Base-by-base conservation (phyloP, 2,888 invertebrate genomes). In the Neoascia interrupta region DNA sequence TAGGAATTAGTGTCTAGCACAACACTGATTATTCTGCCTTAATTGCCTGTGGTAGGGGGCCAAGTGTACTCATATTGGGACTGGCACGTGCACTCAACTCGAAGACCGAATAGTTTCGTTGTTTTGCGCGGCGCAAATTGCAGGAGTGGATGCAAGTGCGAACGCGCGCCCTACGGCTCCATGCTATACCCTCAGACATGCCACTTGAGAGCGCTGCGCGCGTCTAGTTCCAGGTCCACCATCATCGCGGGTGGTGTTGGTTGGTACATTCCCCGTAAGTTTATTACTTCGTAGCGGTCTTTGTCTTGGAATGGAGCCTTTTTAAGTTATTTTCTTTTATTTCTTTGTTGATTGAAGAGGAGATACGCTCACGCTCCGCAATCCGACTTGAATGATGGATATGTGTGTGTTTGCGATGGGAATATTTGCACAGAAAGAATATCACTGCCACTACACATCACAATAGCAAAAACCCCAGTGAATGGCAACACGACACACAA, bases 1-100 rank as follows among this genome's bases (percentile, higher is more conserved):
- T 70, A 26, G 75, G 43, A 63, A 75, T 75, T 63, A 63, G 63
- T 56, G 56, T 61, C 61, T 43, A 26, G 68, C 68, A 61, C 51
- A 73, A 53, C 56, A 34, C 47, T 26, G 54, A 54, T 61, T 69
- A 28, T 43, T 37, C 21, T 26, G 37, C 51, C 10, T 47, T 56
- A 56, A 72, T 49, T 64, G 64, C n/a, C 5, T 2, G n/a, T 37
- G 53, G 45, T 1, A 2, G 31, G 43, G 10, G 18, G n/a, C 3
- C 19, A 13, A 1, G 13, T 19, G 6, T 21, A 10, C n/a, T n/a
- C n/a, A n/a, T n/a, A n/a, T 19, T 6, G 19, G 11, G 45, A 11
- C 43, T 56, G n/a, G 64, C 54, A 72, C 72, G 72, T 72, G 72
- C 72, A 63, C 51, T 53, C 28, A 28, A 26, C 26, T 13, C 10